Base-by-base conservation (phyloP, 2,113 vertebrate species). In the Malurus elegans region DNA sequence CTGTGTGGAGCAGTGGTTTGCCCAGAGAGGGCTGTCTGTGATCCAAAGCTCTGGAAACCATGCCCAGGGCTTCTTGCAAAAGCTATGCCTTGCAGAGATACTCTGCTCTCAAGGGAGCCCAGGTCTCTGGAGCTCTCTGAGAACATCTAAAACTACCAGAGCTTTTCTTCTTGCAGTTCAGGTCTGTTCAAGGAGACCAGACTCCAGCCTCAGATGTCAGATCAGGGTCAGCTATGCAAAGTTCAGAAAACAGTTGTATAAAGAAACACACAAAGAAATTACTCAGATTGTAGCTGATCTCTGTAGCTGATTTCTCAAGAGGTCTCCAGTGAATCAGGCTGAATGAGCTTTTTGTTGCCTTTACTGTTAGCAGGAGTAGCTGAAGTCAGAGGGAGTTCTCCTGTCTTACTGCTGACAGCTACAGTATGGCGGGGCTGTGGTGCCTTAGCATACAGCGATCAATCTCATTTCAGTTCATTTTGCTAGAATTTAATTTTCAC, bases 401-500 rank as follows among this genome's bases (percentile, higher is more conserved):
- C 80, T 66, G 65, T 81, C 90, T 93, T 92, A 78, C 36, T 96
- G 95, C 95, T 93, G 88, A 93, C 92, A 93, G 69, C 64, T 93
- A 95, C 72, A 78, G 44, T 92, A 91, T n/a, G 50, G 86, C 19
- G 28, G 70, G 64, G 54, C 66, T 91, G 76, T 42, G 44, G 76
- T 94, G 65, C 92, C 73, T 91, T 80, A 89, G 61, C 79, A 54
- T 47, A 58, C 47, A 89, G 92, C 87, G 95, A 96, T 96, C 89
- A 91, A 95, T 93, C 92, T 95, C 86, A 92, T 96, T 96, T 91
- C 92, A 76, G 95, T 79, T 95, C 89, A 76, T 95, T 97, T 93
- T 90, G 78, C 71, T 94, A 78, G 93, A 94, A 91, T 95, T 96
- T 96, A 96, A 95, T 96, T 97, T 97, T 96, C 94, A 70, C 74